phyloP scores from a whole-genome alignment of 2,113 vertebrate species.

The Centropus unirufus region DNA sequence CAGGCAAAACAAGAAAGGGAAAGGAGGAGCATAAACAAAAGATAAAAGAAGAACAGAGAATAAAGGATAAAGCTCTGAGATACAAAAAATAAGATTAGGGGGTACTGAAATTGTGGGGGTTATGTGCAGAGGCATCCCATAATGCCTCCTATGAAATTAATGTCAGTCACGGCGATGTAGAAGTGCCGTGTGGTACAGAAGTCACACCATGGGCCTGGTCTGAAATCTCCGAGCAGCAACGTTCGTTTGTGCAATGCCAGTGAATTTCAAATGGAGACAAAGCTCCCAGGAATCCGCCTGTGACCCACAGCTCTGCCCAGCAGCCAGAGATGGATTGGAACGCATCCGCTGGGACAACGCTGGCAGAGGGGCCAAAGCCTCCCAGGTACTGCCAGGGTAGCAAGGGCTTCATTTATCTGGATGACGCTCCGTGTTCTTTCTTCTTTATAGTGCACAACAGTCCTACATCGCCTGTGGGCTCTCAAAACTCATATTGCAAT shows the following conservation, averaged over 20 bases:
- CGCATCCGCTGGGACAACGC: background rate
- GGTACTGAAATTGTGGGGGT: background rate
- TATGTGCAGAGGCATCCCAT: background rate
- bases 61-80: conserved; percentile 32
- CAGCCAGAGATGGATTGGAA: background rate
- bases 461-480: background rate
- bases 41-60: conserved; percentile 68
- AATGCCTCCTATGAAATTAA: background rate
- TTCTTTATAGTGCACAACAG: background rate
- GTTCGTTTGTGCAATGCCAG: background rate
- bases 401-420: background rate
- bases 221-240: background rate
- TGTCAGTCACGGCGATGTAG: background rate
- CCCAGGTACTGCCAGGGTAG: background rate
- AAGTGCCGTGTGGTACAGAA: background rate
- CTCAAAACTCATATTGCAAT: background rate
- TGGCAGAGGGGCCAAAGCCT: background rate
- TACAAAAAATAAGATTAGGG: conserved; percentile 53
- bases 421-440: background rate
- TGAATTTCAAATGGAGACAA: background rate
- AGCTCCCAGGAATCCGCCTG: background rate
- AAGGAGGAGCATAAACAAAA: conserved; percentile 64
- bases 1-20: conserved; percentile 63
- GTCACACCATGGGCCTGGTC: background rate
- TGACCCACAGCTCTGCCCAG: background rate